phyloP scores from a whole-genome alignment of 2,888 invertebrate genomes.

The Phymatocera aterrima region DNA sequence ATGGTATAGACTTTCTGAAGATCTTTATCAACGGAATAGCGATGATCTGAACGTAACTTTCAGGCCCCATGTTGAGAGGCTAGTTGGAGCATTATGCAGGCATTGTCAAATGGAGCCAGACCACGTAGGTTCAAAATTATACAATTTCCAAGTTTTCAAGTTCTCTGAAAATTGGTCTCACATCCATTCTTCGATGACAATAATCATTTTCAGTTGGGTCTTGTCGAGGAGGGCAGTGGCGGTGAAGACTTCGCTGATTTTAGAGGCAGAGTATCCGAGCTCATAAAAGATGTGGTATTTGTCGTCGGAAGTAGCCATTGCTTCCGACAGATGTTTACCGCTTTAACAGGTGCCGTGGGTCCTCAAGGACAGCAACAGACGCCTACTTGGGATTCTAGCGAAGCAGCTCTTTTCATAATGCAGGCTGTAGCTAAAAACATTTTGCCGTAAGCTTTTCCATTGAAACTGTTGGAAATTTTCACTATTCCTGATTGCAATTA shows the following conservation, averaged over 20 bases:
- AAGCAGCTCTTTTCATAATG: constrained; percentile 97
- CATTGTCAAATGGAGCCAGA: constrained; percentile 98
- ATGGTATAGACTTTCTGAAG: constrained; percentile 97
- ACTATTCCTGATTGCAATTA: no score
- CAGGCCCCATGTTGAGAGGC: constrained; percentile 92
- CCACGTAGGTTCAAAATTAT: constrained; percentile 81
- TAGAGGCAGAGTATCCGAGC: constrained; percentile 91
- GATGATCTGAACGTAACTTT: constrained; percentile 89
- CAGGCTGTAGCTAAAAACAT: constrained; percentile 96
- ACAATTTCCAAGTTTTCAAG: no score
- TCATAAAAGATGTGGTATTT: constrained; percentile 97
- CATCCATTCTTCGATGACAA: no score
- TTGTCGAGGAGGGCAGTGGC: constrained; percentile 75
- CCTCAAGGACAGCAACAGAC: constrained; percentile 75
- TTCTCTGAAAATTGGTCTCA: neutral
- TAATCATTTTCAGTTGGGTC: constrained; percentile 69
- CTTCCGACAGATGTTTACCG: constrained; percentile 92
- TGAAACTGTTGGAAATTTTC: no score
- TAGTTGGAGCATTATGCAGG: constrained; percentile 91
- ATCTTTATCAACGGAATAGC: constrained; percentile 91
- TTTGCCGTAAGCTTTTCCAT: constrained; percentile 88
- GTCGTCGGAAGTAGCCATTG: constrained; percentile 95
- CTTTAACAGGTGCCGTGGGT: constrained; percentile 75
- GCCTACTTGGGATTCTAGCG: constrained; percentile 94
- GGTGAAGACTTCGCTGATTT: constrained; percentile 86